These are phyloP conservation scores for Caenorhabditis auriculariae DNA, from an alignment of 2,888 invertebrate species.

Conservation along the genomic window DNA sequence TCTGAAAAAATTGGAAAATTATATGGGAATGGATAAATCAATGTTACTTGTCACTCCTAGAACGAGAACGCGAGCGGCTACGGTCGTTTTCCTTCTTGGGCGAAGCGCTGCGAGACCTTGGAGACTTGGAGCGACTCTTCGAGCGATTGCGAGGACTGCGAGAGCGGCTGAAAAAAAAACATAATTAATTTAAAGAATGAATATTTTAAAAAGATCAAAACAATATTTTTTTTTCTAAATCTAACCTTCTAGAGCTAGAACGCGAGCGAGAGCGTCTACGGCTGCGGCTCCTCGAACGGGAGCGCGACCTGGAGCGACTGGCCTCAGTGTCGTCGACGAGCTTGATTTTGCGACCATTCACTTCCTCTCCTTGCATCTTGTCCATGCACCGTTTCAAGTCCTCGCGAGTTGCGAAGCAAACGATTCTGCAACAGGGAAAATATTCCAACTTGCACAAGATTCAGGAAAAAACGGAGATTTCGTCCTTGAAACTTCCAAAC, in stretches of 20 bases:
- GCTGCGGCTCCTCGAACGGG: conserved; percentile 6
- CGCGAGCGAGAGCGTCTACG: conserved; percentile 15
- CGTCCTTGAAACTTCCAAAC: not conserved
- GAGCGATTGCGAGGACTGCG: no score
- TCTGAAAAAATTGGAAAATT: no score
- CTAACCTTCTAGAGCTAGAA: no score
- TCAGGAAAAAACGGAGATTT: not conserved
- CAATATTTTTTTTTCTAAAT: no score
- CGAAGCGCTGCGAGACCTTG: no score
- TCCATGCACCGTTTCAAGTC: conserved; percentile 96
- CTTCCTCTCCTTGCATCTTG: conserved; percentile 91
- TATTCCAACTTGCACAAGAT: no score
- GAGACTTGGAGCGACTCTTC: no score
- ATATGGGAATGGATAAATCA: no score
- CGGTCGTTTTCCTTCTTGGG: no score
- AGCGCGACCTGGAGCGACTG: conserved; percentile 16
- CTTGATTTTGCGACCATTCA: conserved; percentile 84
- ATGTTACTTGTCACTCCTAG: conserved; percentile 3
- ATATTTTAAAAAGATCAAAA: no score
- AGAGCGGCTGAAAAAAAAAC: no score
- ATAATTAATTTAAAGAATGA: no score
- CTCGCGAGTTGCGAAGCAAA: conserved; percentile 90
- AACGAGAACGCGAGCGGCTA: conserved; percentile 13
- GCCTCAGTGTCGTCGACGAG: conserved; percentile 78
- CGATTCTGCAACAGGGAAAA: conserved; percentile 77